A percentile compares a stretch with the other conserved stretches of the same genome.
Evolutionary conservation across 2,797 vertebrate genomes (phyloP).

Genomic region (Geotria australis): DNA sequence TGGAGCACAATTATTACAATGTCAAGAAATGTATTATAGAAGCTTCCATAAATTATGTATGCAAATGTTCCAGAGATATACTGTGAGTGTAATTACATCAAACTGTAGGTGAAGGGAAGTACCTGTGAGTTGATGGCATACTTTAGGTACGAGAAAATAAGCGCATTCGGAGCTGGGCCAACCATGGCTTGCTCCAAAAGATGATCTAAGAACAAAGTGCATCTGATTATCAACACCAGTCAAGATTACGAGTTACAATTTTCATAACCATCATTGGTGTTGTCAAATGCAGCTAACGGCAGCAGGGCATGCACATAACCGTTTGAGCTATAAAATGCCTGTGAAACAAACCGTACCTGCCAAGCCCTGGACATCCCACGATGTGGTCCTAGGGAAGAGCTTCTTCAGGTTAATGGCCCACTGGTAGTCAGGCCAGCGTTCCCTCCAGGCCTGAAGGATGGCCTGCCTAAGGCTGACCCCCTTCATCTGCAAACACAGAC

Average conservation of each 20-base stretch:
- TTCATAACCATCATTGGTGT: not conserved
- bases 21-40: not conserved
- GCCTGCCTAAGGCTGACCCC: constrained; percentile 88
- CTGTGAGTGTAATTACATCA: constrained; percentile 2
- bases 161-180: constrained; percentile 71
- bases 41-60: no score
- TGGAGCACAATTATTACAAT: constrained; percentile 1
- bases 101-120: constrained; percentile 5
- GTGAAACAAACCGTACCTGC: constrained; percentile 22
- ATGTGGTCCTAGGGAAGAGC: constrained; percentile 71
- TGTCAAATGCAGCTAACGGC: not conserved
- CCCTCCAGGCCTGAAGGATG: constrained; percentile 91
- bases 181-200: constrained; percentile 91
- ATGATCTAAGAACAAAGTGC: constrained; percentile 25
- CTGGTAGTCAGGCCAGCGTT: constrained; percentile 81
- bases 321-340: not conserved
- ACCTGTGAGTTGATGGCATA: constrained; percentile 94
- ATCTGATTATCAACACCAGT: not conserved
- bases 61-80: not conserved
- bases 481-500: constrained; percentile 23
- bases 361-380: constrained; percentile 80
- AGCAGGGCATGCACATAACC: not conserved
- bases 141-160: constrained; percentile 82
- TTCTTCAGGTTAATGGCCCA: constrained; percentile 97
- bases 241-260: no score